Conservation (phyloP, 2,797 vertebrate genomes). For the Rhabdophis nuchalis region DNA sequence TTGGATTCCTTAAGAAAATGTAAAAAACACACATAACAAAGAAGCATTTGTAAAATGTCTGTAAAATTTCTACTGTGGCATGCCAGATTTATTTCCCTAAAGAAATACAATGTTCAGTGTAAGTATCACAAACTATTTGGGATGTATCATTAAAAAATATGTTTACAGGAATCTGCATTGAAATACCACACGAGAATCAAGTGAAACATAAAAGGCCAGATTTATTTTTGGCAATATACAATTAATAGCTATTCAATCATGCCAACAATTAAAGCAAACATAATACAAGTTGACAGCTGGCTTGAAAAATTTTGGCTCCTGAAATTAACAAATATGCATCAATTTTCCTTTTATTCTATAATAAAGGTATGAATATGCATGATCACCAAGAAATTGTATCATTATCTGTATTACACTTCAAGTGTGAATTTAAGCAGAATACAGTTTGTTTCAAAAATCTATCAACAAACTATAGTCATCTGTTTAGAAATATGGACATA, state of each 20-base stretch:
- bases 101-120: not conserved
- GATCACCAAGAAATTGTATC: slow-evolving; percentile 54
- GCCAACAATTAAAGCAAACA: not conserved
- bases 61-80: not conserved
- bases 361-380: slow-evolving; percentile 53
- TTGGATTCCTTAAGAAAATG: not conserved
- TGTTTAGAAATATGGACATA: slow-evolving; percentile 50
- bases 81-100: not conserved
- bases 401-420: slow-evolving; percentile 62
- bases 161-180: slow-evolving; percentile 40
- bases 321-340: slow-evolving; percentile 48
- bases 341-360: slow-evolving; percentile 47
- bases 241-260: not conserved
- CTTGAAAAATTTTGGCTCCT: slow-evolving; percentile 40
- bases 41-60: not conserved
- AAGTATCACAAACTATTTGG: not conserved
- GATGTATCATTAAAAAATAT: slow-evolving; percentile 14
- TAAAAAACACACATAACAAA: not conserved
- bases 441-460: slow-evolving; percentile 45
- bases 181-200: slow-evolving; percentile 49
- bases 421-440: slow-evolving; percentile 46
- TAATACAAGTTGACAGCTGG: slow-evolving; percentile 49
- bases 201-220: slow-evolving; percentile 46
- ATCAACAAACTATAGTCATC: slow-evolving; percentile 54
- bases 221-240: not conserved